A percentile compares a stretch with the other conserved stretches of the same genome.
phyloP scores from a whole-genome alignment of 2,888 invertebrate species.

The Odontocolon sp. region DNA sequence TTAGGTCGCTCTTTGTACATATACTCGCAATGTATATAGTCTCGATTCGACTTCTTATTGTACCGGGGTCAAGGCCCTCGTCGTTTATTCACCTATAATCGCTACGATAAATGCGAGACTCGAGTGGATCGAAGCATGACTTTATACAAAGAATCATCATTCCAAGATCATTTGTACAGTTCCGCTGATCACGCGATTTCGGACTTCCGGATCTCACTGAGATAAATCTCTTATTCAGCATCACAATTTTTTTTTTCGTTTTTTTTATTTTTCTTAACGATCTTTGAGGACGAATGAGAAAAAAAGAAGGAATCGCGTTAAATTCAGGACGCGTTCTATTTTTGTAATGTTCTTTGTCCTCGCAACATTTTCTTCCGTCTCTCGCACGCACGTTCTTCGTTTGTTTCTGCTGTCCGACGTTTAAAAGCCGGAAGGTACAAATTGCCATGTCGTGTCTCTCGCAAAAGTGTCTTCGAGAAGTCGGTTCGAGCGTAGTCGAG shows the following conservation, averaged over 20 bases:
- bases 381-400: constrained; percentile 18
- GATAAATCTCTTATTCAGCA: no score
- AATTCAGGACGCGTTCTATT: no score
- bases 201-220: not conserved
- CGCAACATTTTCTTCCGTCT: not conserved
- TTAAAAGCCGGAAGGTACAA: constrained; percentile 65
- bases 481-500: not conserved
- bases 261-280: no score
- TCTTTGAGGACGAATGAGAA: no score
- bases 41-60: constrained; percentile 22
- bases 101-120: constrained; percentile 20
- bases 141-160: constrained; percentile 9
- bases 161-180: constrained; percentile 7
- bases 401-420: constrained; percentile 33
- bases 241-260: no score
- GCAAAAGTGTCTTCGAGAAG: constrained; percentile 25
- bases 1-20: constrained; percentile 25
- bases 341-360: constrained; percentile 27
- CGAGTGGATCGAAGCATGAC: constrained; percentile 28
- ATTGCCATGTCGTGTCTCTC: constrained; percentile 60
- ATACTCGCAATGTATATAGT: not conserved
- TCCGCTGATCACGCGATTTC: not conserved
- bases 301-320: no score
- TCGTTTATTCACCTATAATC: constrained; percentile 30
- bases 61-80: constrained; percentile 26